Percentiles rank a stretch among this genome's conserved stretches.
phyloP scores from a whole-genome alignment of 2,797 vertebrate species.

The Hipposideros larvatus region DNA sequence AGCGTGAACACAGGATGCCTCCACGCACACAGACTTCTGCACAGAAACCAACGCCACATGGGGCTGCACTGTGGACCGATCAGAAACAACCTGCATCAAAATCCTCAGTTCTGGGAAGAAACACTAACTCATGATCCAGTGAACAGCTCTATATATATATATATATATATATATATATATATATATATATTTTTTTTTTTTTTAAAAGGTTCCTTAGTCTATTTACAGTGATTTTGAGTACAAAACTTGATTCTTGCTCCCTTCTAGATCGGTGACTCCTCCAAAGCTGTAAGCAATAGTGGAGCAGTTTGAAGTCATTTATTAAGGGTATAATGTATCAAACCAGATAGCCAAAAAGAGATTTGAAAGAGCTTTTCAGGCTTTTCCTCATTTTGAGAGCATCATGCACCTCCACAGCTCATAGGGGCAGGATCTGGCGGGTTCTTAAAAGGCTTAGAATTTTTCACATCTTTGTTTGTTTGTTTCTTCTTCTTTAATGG shows the following conservation, averaged over 20 bases:
- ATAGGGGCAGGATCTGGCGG: not conserved
- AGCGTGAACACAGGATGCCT: conserved; percentile 86
- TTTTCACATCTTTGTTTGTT: not conserved
- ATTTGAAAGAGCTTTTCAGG: not conserved
- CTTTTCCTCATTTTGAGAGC: not conserved
- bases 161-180: no score
- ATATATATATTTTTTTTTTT: no score
- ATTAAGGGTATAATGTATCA: not conserved
- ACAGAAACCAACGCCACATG: conserved; percentile 72
- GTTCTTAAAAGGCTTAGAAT: conserved; percentile 46
- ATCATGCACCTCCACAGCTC: not conserved
- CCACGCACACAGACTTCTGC: conserved; percentile 78
- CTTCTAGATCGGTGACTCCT: not conserved
- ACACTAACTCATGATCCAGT: conserved; percentile 77
- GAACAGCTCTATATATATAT: not conserved
- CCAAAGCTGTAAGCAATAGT: not conserved
- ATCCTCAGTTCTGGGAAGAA: conserved; percentile 76
- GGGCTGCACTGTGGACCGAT: conserved; percentile 58
- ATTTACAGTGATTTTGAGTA: conserved; percentile 56
- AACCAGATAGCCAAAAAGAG: not conserved
- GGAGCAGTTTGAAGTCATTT: conserved; percentile 18
- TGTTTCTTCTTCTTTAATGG: conserved; percentile 72
- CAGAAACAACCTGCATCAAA: conserved; percentile 80
- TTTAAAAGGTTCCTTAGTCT: not conserved
- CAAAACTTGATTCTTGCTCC: conserved; percentile 34